Base-by-base conservation (phyloP, 2,113 vertebrate species). In the Anhinga rufa region DNA sequence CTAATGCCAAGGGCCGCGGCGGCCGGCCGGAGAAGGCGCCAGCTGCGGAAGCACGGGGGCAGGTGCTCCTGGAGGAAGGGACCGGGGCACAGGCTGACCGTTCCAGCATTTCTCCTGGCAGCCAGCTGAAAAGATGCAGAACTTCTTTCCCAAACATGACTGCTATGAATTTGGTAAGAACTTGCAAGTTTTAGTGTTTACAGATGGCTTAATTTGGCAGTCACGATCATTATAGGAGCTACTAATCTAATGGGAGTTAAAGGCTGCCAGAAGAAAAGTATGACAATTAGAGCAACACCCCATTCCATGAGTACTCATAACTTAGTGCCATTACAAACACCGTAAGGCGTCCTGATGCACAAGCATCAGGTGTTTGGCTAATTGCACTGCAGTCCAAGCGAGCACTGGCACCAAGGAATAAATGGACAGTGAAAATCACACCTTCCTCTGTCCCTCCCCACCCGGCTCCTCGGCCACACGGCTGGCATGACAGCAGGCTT, bases 131-230 rank as follows among this genome's bases (percentile, higher is more conserved):
- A 92, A 93, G 77, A 88, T 36, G 46, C 84, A 80, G 71, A 97
- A 76, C 93, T 91, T 95, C 64, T 69, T 89, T 90, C 92, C 90
- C 87, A 89, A 79, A 69, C 82, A 94, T 32, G 57, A 95, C 85
- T 94, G 57, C 87, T 86, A 72, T 78, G 86, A 52, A 69, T 97
- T 92, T 94, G 93, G 95, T 98, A 85, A 95, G 87, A 95, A 88
- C 92, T 90, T 95, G 44, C 62, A 93, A 91, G 92, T 94, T 97
- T 97, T 97, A 95, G 71, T 96, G 94, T 98, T 97, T 98, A 97
- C 98, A 98, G 98, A 98, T 98, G 98, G 98, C 81, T 97, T 97
- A 96, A 96, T 97, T 98, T 98, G 97, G 97, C 98, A 98, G 95
- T 93, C 91, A 86, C 96, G 97, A 96, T 95, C 96, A 85, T 96